Percentiles rank a stretch among this genome's conserved stretches.
phyloP scores from a whole-genome alignment of 2,888 invertebrate species.

The Leptinotarsa haldemani region DNA sequence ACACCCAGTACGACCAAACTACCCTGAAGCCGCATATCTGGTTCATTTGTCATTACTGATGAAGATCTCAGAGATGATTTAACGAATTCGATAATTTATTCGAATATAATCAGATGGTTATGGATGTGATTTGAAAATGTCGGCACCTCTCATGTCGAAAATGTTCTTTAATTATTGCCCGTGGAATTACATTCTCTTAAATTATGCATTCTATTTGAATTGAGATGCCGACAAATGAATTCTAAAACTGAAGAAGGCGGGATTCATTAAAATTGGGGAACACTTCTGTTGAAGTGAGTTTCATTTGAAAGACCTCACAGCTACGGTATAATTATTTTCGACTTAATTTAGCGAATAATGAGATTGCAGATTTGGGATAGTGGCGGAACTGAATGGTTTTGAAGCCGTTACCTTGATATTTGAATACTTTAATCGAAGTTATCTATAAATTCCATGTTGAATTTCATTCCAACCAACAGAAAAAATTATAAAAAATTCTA shows the following conservation, averaged over 20 bases:
- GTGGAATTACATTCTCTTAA: conserved; percentile 5
- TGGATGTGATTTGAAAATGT: conserved; percentile 17
- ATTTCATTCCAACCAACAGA: no score
- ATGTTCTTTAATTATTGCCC: conserved; percentile 19
- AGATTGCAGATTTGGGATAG: not conserved
- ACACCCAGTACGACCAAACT: not conserved
- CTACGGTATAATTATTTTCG: not conserved
- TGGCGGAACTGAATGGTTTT: not conserved
- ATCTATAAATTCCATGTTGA: no score
- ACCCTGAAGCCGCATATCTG: not conserved
- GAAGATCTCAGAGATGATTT: conserved; percentile 25
- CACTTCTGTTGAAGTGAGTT: not conserved
- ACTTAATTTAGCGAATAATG: not conserved
- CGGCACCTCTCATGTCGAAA: conserved; percentile 21
- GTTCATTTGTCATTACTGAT: conserved; percentile 20
- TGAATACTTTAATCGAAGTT: no score
- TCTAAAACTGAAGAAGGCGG: conserved; percentile 9
- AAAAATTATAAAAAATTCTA: no score
- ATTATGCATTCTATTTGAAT: conserved; percentile 7
- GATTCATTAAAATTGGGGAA: conserved; percentile 1
- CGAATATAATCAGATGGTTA: conserved; percentile 28
- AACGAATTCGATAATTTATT: conserved; percentile 24
- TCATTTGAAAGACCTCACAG: not conserved
- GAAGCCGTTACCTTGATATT: no score
- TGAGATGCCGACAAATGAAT: conserved; percentile 12